A percentile compares a stretch with the other conserved stretches of the same genome.
phyloP scores from a whole-genome alignment of 2,888 invertebrate genomes.

The Acleris holmiana region DNA sequence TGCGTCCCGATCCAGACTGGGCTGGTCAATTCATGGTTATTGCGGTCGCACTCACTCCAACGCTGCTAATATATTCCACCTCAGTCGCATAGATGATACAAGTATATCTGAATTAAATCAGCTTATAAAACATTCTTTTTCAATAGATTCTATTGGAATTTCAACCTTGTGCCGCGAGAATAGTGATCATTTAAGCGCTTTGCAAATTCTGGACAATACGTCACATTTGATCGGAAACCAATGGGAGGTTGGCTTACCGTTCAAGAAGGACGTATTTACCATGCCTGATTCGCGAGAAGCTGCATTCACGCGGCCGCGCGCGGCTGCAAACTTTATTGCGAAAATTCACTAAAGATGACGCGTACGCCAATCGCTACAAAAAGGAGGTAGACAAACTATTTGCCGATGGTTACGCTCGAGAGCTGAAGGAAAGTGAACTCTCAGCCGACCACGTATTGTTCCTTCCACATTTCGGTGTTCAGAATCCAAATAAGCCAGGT shows the following conservation, averaged over 20 bases:
- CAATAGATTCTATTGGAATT: constrained; percentile 43
- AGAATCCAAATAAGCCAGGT: constrained; percentile 40
- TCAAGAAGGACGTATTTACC: too few species aligned
- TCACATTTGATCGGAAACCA: constrained; percentile 34
- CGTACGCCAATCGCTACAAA: too few species aligned
- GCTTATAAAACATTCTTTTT: constrained; percentile 39
- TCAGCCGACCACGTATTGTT: constrained; percentile 38
- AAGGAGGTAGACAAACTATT: too few species aligned
- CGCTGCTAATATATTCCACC: constrained; percentile 35
- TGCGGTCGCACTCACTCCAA: constrained; percentile 34
- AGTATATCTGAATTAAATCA: constrained; percentile 36
- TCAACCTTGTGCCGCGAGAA: constrained; percentile 41
- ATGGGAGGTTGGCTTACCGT: constrained; percentile 41
- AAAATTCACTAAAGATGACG: too few species aligned
- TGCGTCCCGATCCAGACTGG: constrained; percentile 37
- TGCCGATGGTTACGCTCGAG: too few species aligned
- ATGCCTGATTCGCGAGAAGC: too few species aligned
- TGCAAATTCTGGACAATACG: constrained; percentile 42
- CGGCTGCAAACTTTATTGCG: too few species aligned
- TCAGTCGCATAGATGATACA: constrained; percentile 28
- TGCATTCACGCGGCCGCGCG: too few species aligned
- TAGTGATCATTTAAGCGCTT: constrained; percentile 40
- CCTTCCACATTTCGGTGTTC: constrained; percentile 41
- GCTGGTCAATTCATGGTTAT: constrained; percentile 41
- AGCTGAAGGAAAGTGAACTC: constrained; percentile 37